Percentiles rank a stretch among this genome's conserved stretches.
Evolutionary conservation across 2,888 invertebrate genomes (phyloP).

Genomic region (Microchrysa polita): DNA sequence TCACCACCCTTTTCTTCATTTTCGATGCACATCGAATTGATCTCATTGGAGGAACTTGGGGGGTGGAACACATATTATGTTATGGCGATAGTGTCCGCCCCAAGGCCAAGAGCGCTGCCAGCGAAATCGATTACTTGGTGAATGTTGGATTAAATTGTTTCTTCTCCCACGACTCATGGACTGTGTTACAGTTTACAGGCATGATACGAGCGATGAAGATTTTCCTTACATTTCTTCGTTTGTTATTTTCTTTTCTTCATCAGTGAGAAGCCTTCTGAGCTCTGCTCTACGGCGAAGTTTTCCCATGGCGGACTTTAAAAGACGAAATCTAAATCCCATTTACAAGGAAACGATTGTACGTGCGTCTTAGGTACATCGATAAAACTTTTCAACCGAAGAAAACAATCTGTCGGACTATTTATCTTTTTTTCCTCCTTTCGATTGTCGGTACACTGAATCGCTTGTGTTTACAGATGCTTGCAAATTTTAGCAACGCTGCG

Average conservation of each 20-base stretch:
- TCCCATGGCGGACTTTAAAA: no score
- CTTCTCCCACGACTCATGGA: background rate
- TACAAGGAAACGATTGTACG: background rate
- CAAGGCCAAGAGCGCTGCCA: conserved; percentile 12
- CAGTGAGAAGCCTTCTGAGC: no score
- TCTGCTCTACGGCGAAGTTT: no score
- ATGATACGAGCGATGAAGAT: no score
- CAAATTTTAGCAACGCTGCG: background rate
- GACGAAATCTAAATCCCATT: background rate
- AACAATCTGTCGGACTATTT: conserved; percentile 36
- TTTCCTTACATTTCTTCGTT: no score
- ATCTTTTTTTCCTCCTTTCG: background rate
- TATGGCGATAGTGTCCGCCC: background rate
- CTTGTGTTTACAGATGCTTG: background rate
- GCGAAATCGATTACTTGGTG: conserved; percentile 10
- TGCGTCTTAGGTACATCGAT: conserved; percentile 14
- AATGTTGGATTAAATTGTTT: background rate
- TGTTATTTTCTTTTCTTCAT: no score
- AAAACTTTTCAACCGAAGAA: conserved; percentile 27
- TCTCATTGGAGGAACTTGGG: background rate
- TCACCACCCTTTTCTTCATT: background rate
- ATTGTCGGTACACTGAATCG: conserved; percentile 2
- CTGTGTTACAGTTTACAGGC: no score
- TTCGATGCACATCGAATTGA: conserved; percentile 2
- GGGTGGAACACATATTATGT: background rate